Evolutionary conservation across 2,888 invertebrate species (phyloP).

Genomic region (Papilio protenor): DNA sequence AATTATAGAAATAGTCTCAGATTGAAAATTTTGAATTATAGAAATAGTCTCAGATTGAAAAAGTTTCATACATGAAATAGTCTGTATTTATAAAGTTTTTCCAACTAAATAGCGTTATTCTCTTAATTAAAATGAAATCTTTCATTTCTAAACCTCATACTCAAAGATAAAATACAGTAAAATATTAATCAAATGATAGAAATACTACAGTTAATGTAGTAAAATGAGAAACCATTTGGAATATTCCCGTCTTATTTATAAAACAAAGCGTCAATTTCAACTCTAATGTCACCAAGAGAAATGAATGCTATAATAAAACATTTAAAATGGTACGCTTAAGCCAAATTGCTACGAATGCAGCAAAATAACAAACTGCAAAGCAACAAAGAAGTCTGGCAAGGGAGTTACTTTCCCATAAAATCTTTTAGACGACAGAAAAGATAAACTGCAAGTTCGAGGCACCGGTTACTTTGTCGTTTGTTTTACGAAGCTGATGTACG

Average conservation of each 20-base stretch:
- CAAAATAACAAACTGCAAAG: slow-evolving; percentile 25
- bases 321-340: slow-evolving; percentile 24
- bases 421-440: slow-evolving; percentile 26
- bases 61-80: not conserved
- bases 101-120: not conserved
- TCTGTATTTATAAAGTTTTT: not conserved
- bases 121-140: not conserved
- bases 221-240: not conserved
- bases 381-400: slow-evolving; percentile 17
- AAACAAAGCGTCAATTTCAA: not conserved
- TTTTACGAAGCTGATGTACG: not conserved
- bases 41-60: not conserved
- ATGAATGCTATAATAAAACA: slow-evolving; percentile 31
- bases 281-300: not conserved
- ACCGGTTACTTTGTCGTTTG: slow-evolving; percentile 3
- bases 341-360: slow-evolving; percentile 32
- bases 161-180: not conserved
- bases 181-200: not conserved
- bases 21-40: not conserved
- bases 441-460: slow-evolving; percentile 27
- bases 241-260: not conserved
- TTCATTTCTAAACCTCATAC: not conserved
- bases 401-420: slow-evolving; percentile 25
- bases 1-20: not conserved
- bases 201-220: not conserved